Evolutionary conservation across 2,113 vertebrate species (phyloP).

Genomic region (Ancistrus triradiatus): DNA sequence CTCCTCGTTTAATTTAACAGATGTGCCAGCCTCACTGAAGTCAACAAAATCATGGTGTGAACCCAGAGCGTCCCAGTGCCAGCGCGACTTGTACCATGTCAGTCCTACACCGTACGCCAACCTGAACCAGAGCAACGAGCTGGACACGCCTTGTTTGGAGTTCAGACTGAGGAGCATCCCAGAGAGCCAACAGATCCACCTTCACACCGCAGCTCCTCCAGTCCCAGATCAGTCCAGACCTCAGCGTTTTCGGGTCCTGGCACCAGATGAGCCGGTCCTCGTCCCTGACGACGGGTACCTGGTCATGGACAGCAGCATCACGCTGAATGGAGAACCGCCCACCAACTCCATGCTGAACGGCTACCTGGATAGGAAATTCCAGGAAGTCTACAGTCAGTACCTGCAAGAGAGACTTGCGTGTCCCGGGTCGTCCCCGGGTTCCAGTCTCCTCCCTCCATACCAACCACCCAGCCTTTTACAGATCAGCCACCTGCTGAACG

Average conservation of each 20-base stretch:
- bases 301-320: constrained; percentile 68
- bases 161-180: constrained; percentile 54
- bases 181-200: constrained; percentile 53
- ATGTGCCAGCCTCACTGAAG: too few relatives aligned
- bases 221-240: constrained; percentile 40
- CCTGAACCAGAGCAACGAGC: background rate
- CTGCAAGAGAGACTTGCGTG: constrained; percentile 79
- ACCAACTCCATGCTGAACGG: constrained; percentile 81
- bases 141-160: too few relatives aligned
- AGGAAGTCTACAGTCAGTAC: constrained; percentile 83
- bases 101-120: background rate
- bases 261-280: background rate
- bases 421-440: constrained; percentile 71
- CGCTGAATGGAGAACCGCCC: constrained; percentile 68
- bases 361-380: constrained; percentile 79
- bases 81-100: too few relatives aligned
- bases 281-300: constrained; percentile 62
- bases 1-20: too few relatives aligned
- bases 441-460: constrained; percentile 67
- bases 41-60: too few relatives aligned
- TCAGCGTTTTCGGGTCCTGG: background rate
- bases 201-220: constrained; percentile 24
- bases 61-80: too few relatives aligned
- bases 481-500: constrained; percentile 57
- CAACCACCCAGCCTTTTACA: constrained; percentile 64